These are phyloP conservation scores for Cantharis rustica DNA, from an alignment of 2,888 invertebrate species.

Conservation along the genomic window DNA sequence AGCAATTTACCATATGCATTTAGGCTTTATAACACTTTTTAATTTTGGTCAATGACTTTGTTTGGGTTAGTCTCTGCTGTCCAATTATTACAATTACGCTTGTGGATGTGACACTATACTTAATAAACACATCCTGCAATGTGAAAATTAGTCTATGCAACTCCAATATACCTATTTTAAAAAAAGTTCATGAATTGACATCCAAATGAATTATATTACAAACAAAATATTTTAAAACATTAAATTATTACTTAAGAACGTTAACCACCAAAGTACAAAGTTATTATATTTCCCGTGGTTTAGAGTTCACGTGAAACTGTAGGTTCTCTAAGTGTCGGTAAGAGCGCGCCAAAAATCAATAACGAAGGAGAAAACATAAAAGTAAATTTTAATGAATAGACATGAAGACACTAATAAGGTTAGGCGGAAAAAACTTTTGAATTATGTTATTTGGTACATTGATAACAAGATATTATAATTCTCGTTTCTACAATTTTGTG, in stretches of 20 bases:
- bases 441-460: background rate
- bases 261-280: too few relatives aligned
- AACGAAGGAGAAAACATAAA: too few relatives aligned
- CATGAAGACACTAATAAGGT: background rate
- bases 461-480: background rate
- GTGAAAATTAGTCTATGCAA: constrained; percentile 28
- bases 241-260: background rate
- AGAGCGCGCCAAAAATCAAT: too few relatives aligned
- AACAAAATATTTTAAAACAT: too few relatives aligned
- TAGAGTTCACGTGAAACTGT: too few relatives aligned
- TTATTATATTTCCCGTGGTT: too few relatives aligned
- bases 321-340: too few relatives aligned
- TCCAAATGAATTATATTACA: too few relatives aligned
- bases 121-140: constrained; percentile 31
- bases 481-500: constrained; percentile 19
- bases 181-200: background rate
- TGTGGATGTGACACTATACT: constrained; percentile 27
- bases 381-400: background rate
- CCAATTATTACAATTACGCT: constrained; percentile 38
- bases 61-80: constrained; percentile 39
- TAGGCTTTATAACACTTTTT: constrained; percentile 19
- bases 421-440: background rate
- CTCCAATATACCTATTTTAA: constrained; percentile 1
- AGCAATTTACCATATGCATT: constrained; percentile 6
- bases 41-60: constrained; percentile 38